phyloP scores from a whole-genome alignment of 2,797 vertebrate species.

The Scolopax bukidnonensis region DNA sequence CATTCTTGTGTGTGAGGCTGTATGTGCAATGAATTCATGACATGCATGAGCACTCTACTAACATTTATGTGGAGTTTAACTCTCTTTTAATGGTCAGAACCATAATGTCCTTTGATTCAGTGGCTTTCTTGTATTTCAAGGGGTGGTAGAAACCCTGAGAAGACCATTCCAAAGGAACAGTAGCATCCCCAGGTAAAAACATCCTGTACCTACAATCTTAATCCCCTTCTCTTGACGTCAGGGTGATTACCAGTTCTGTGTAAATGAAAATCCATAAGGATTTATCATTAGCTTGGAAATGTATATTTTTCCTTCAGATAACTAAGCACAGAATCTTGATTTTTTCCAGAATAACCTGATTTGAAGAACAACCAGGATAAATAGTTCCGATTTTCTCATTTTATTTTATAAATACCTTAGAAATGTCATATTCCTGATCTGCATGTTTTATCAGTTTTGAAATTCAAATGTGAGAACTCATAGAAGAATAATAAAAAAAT shows the following conservation, averaged over 20 bases:
- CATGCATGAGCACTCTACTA: not conserved
- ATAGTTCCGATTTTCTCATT: not conserved
- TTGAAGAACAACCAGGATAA: not conserved
- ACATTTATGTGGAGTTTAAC: not conserved
- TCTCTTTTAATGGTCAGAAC: not conserved
- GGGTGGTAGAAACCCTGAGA: not conserved
- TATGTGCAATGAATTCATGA: not conserved
- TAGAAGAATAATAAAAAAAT: not conserved
- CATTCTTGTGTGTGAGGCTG: not conserved
- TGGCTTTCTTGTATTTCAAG: slow-evolving; percentile 5
- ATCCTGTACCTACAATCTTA: not conserved
- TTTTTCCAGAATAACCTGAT: not conserved
- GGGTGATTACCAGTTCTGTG: not conserved
- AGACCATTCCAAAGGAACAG: not conserved
- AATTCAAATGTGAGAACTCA: not conserved
- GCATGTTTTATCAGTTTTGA: not conserved
- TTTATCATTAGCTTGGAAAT: not conserved
- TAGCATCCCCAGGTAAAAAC: no score
- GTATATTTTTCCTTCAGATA: not conserved
- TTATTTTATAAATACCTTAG: slow-evolving; percentile 28
- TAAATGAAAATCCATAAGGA: slow-evolving; percentile 20
- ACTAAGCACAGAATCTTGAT: not conserved
- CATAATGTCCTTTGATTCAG: not conserved
- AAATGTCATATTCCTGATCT: not conserved
- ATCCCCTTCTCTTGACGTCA: not conserved